These are phyloP conservation scores for Melieria picta DNA, from an alignment of 2,888 invertebrate genomes.

Conservation along the genomic window DNA sequence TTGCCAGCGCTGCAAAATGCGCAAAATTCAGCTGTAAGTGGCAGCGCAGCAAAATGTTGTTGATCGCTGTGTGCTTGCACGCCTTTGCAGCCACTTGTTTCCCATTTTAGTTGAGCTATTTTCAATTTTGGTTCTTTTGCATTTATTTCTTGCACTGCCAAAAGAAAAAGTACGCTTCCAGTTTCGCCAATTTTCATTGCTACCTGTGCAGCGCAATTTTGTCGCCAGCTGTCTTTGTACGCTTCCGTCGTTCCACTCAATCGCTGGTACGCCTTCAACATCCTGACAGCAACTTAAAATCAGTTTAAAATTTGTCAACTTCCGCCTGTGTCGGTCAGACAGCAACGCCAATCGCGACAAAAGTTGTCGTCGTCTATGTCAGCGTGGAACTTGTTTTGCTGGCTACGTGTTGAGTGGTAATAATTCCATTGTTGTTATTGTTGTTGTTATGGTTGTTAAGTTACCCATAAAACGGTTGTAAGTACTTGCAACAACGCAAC, in stretches of 20 bases:
- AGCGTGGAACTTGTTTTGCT: not conserved
- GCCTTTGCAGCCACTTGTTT: too few species aligned
- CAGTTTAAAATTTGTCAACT: conserved; percentile 35
- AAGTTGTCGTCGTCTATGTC: not conserved
- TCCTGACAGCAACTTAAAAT: conserved; percentile 17
- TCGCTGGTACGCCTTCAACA: not conserved
- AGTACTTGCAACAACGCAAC: conserved; percentile 25
- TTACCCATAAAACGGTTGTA: conserved; percentile 33
- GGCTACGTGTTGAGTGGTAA: not conserved
- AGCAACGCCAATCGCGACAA: conserved; percentile 12
- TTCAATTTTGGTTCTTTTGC: too few species aligned
- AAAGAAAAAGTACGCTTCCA: too few species aligned
- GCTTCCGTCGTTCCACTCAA: not conserved
- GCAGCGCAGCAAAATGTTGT: too few species aligned
- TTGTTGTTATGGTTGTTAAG: not conserved
- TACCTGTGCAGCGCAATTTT: too few species aligned
- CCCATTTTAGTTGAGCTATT: too few species aligned
- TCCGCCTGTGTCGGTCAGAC: conserved; percentile 11
- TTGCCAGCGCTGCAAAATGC: too few species aligned
- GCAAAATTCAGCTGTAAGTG: too few species aligned
- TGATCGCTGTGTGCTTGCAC: too few species aligned
- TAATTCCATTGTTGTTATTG: not conserved
- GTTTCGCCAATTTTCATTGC: too few species aligned
- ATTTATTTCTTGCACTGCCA: too few species aligned
- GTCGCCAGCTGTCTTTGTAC: too few species aligned